Evolutionary conservation across 1,140 invertebrate species (phyloP).

Genomic region (Drosophila varians): DNA sequence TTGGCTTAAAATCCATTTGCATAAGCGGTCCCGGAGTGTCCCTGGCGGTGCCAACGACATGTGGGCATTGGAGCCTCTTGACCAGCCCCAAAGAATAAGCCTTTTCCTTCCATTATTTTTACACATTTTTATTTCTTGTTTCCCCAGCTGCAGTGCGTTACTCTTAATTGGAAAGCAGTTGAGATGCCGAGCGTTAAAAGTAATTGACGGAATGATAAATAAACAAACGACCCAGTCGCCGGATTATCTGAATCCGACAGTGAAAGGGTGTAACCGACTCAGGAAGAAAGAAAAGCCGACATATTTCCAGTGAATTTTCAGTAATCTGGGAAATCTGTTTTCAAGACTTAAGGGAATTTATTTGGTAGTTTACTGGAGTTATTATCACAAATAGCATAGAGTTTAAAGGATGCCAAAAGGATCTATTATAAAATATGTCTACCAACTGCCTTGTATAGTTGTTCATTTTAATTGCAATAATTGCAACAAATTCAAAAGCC

Average conservation of each 20-base stretch:
- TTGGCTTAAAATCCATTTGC: constrained; percentile 76
- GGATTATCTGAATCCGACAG: constrained; percentile 34
- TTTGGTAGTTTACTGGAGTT: too few relatives aligned
- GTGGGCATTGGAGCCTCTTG: constrained; percentile 20
- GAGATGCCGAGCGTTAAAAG: constrained; percentile 48
- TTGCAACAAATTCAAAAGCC: not conserved
- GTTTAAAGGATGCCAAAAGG: too few relatives aligned
- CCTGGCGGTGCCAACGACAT: constrained; percentile 27
- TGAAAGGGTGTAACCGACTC: constrained; percentile 27
- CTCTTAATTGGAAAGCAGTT: constrained; percentile 71
- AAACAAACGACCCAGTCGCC: constrained; percentile 20
- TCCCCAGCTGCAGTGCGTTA: constrained; percentile 59
- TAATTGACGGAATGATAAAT: constrained; percentile 62
- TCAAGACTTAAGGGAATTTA: too few relatives aligned
- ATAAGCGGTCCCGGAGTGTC: constrained; percentile 52
- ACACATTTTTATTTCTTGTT: not conserved
- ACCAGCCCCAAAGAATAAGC: constrained; percentile 2
- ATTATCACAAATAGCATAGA: too few relatives aligned
- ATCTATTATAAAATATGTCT: too few relatives aligned
- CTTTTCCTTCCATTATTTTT: not conserved
- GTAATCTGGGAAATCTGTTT: not conserved
- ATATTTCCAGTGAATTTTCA: not conserved
- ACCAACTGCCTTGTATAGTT: too few relatives aligned
- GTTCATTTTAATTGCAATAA: not conserved
- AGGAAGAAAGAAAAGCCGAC: not conserved